Evolutionary conservation across 2,888 invertebrate species (phyloP).

Genomic region (Allophyes oxyacanthae): DNA sequence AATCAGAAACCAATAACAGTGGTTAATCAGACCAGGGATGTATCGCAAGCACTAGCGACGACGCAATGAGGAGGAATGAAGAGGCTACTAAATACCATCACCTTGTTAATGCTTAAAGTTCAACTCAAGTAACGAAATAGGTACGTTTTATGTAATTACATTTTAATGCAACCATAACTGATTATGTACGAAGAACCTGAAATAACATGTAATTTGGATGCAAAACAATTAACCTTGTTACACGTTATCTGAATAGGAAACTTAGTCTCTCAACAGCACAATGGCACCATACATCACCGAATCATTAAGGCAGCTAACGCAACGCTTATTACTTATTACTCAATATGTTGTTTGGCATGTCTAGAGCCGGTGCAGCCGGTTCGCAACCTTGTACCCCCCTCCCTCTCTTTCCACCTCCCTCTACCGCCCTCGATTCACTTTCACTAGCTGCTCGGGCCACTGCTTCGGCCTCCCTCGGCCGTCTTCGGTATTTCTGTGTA

Average conservation of each 20-base stretch:
- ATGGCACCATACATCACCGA: constrained; percentile 77
- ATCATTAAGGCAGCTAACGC: constrained; percentile 77
- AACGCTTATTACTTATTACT: constrained; percentile 84
- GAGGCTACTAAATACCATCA: not conserved
- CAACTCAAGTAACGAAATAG: constrained; percentile 10
- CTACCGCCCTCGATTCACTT: constrained; percentile 75
- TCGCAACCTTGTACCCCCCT: constrained; percentile 82
- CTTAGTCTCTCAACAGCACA: constrained; percentile 63
- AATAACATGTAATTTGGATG: constrained; percentile 42
- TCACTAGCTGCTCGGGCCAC: constrained; percentile 76
- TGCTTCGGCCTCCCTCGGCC: constrained; percentile 70
- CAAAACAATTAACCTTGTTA: constrained; percentile 55
- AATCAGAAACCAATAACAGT: no score
- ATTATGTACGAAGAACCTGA: constrained; percentile 31
- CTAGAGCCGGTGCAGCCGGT: constrained; percentile 79
- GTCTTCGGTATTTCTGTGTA: constrained; percentile 63
- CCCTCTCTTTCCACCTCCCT: constrained; percentile 48
- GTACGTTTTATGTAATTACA: constrained; percentile 39
- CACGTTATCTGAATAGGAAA: constrained; percentile 58
- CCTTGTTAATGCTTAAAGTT: not conserved
- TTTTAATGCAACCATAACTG: constrained; percentile 43
- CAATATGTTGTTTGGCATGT: constrained; percentile 83
- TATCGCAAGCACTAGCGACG: not conserved
- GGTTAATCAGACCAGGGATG: no score
- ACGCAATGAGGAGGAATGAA: no score